Conservation (phyloP, 2,888 invertebrate species). For the Eurytoma californica region DNA sequence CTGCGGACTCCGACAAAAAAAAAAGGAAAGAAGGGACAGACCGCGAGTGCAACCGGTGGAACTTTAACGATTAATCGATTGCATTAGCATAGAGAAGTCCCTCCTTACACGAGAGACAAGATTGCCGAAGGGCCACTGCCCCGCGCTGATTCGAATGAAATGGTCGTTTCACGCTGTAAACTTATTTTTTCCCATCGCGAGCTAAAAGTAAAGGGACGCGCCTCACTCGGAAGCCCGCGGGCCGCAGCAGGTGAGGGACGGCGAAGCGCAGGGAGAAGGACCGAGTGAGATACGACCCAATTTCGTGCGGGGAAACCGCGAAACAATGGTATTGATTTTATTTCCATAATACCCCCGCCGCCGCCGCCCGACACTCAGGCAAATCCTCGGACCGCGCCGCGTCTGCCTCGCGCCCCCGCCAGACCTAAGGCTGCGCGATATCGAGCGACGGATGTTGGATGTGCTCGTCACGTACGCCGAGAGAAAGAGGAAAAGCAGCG, state of each 20-base stretch:
- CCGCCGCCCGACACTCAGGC: constrained; percentile 54
- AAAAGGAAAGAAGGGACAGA: background rate
- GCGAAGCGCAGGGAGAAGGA: background rate
- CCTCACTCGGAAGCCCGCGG: background rate
- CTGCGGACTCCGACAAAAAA: constrained; percentile 8
- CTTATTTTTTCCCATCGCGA: constrained; percentile 1
- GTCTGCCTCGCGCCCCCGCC: constrained; percentile 44
- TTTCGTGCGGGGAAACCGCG: constrained; percentile 68
- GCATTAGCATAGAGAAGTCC: constrained; percentile 31
- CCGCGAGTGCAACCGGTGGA: constrained; percentile 16
- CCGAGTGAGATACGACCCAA: constrained; percentile 68
- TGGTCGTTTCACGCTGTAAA: constrained; percentile 26
- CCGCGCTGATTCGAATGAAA: constrained; percentile 26
- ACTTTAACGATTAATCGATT: constrained; percentile 42
- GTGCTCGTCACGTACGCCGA: constrained; percentile 72
- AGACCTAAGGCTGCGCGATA: constrained; percentile 67
- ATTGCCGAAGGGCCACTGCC: constrained; percentile 26
- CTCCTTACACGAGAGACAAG: constrained; percentile 1
- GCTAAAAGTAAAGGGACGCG: background rate
- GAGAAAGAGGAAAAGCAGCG: constrained; percentile 56
- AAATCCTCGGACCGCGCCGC: constrained; percentile 55
- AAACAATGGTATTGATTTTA: constrained; percentile 75
- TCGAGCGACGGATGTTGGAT: constrained; percentile 73
- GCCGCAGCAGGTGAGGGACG: too few species aligned
- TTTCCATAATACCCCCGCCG: constrained; percentile 69